A percentile compares a stretch with the other conserved stretches of the same genome.
Evolutionary conservation across 2,797 vertebrate genomes (phyloP).

Genomic region (Rachycentron canadum): DNA sequence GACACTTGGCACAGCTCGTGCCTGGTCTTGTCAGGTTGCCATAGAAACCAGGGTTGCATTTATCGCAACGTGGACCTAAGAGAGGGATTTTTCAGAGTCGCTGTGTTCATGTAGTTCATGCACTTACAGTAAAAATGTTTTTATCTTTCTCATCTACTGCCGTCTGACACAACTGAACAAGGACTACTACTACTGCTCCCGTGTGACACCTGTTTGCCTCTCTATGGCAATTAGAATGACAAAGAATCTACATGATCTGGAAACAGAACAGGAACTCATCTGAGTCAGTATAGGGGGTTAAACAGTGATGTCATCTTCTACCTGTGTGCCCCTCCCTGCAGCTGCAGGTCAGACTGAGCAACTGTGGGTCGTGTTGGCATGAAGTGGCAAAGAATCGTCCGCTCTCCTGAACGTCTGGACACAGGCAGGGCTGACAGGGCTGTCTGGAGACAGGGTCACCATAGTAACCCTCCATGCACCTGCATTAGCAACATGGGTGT

Average conservation of each 20-base stretch:
- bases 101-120: background rate
- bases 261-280: background rate
- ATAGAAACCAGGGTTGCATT: slow-evolving; percentile 88
- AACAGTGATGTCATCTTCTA: slow-evolving; percentile 41
- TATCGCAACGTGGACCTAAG: slow-evolving; percentile 87
- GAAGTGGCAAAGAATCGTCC: slow-evolving; percentile 88
- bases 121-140: too few species aligned
- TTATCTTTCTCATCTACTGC: background rate
- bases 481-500: slow-evolving; percentile 66
- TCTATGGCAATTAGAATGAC: background rate
- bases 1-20: slow-evolving; percentile 82
- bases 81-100: background rate
- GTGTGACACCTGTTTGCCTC: background rate
- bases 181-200: too few species aligned
- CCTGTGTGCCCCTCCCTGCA: slow-evolving; percentile 89
- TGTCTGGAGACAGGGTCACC: slow-evolving; percentile 83
- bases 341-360: slow-evolving; percentile 81
- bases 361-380: slow-evolving; percentile 84
- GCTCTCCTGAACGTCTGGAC: slow-evolving; percentile 85
- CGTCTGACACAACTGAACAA: background rate
- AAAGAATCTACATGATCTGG: too few species aligned
- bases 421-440: slow-evolving; percentile 87
- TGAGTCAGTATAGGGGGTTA: background rate
- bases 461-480: slow-evolving; percentile 89
- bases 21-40: slow-evolving; percentile 74